phyloP scores from a whole-genome alignment of 2,797 vertebrate genomes.

The Diplodus puntazzo region DNA sequence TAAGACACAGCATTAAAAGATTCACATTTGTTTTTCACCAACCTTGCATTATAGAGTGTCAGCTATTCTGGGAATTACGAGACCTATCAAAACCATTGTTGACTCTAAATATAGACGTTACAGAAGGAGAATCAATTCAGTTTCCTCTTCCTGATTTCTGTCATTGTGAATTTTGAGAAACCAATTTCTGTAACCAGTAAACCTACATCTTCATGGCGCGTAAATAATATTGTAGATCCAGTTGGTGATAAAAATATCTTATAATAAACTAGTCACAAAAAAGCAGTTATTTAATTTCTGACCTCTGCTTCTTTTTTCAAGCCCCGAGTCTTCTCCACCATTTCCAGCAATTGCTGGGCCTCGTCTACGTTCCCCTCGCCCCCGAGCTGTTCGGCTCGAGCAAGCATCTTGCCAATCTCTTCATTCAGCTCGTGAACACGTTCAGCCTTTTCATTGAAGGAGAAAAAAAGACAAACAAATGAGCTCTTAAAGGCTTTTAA shows the following conservation, averaged over 20 bases:
- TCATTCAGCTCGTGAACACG: slow-evolving; percentile 98
- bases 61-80: not conserved
- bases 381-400: slow-evolving; percentile 95
- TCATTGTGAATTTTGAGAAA: not conserved
- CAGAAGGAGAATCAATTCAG: not conserved
- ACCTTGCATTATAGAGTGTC: not conserved
- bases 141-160: not conserved
- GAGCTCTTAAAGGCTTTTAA: not conserved
- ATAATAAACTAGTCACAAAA: not conserved
- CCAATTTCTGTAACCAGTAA: not conserved
- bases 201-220: not conserved
- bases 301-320: slow-evolving; percentile 98
- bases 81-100: not conserved
- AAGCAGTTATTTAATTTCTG: slow-evolving; percentile 40
- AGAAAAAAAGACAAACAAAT: slow-evolving; percentile 9
- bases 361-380: slow-evolving; percentile 98
- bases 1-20: not conserved
- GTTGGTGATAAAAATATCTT: not conserved
- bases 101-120: not conserved
- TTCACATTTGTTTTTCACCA: not conserved
- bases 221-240: not conserved
- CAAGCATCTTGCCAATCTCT: slow-evolving; percentile 97
- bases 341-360: slow-evolving; percentile 96
- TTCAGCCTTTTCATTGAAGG: slow-evolving; percentile 88
- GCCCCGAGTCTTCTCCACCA: slow-evolving; percentile 95